Evolutionary conservation across 2,113 vertebrate species (phyloP), one percentile per base, ranked within the genome.

Genomic region (Dolichotis patagonum): DNA sequence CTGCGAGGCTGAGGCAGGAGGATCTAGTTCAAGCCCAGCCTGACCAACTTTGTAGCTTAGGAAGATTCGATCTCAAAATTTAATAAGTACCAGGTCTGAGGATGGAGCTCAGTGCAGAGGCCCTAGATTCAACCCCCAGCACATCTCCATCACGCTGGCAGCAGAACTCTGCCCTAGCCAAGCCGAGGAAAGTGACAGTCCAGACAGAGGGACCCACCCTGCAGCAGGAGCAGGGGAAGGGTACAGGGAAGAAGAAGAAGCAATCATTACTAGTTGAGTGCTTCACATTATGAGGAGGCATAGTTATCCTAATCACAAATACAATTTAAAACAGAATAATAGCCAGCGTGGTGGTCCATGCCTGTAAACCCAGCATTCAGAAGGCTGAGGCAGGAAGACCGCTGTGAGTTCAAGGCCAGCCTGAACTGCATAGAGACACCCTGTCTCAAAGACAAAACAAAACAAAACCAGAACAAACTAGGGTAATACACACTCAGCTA

Each of bases 241-340:
- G 9, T 1, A 26, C 32, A 1, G 19, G 13, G 41, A n/a, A 26
- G 69, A 38, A 0, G 65, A 49, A 43, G 69, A 38, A 0, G 1
- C 16, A 11, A 14, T 19, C 0, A 0, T 13, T 5, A 13, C n/a
- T 16, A n/a, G 16, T 7, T 24, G 4, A 43, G 4, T 41, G 49
- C 67, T 58, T 63, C 62, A 17, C 38, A 20, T 22, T 12, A 62
- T 24, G 16, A 56, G 80, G 85, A 49, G 19, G 7, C 2, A 32
- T 22, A 56, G n/a, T 63, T 54, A 12, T 19, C 35, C 16, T 41
- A 10, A 58, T 14, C 30, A 54, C 4, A 10, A 38, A 54, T 12
- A 1, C 56, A 24, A 19, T 5, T 78, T 83, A 83, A 35, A 75
- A 60, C 4, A 7, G 71, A 88, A 38, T 35, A 16, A 35, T 7